phyloP scores from a whole-genome alignment of 2,888 invertebrate genomes.

The Dorcus parallelipipedus region DNA sequence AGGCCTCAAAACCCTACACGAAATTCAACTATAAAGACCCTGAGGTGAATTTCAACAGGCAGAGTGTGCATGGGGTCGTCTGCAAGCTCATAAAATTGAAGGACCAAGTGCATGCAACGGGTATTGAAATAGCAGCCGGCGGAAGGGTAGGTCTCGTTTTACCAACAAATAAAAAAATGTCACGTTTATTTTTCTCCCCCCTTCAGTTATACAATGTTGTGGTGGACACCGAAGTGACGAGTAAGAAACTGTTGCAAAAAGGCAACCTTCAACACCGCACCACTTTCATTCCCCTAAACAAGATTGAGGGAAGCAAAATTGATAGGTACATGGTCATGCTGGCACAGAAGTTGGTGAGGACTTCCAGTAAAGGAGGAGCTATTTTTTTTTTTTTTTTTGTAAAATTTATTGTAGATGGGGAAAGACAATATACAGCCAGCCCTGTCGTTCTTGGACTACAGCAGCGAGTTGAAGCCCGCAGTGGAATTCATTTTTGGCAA shows the following conservation, averaged over 20 bases:
- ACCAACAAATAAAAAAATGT: neutral
- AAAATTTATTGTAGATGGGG: conserved; percentile 59
- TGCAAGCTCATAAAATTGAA: conserved; percentile 74
- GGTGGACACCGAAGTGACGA: conserved; percentile 80
- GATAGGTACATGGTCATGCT: conserved; percentile 56
- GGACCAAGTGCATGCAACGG: conserved; percentile 68
- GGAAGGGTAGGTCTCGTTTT: conserved; percentile 61
- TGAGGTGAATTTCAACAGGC: conserved; percentile 61
- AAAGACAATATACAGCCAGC: conserved; percentile 79
- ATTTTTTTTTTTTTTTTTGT: neutral
- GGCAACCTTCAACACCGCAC: conserved; percentile 77
- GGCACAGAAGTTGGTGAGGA: conserved; percentile 68
- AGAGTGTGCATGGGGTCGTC: conserved; percentile 71
- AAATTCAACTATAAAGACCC: conserved; percentile 78
- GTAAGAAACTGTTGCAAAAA: conserved; percentile 77
- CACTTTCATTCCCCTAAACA: conserved; percentile 89
- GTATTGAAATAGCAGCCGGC: conserved; percentile 83
- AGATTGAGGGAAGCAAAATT: conserved; percentile 67
- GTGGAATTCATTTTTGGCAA: conserved; percentile 88
- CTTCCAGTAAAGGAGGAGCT: neutral
- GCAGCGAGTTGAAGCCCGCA: conserved; percentile 63
- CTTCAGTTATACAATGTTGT: conserved; percentile 83
- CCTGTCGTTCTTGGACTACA: conserved; percentile 72
- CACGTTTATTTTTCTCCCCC: conserved; percentile 26
- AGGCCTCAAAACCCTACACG: conserved; percentile 56